phyloP scores from a whole-genome alignment of 2,797 vertebrate species.

The Spinus olivaceus region DNA sequence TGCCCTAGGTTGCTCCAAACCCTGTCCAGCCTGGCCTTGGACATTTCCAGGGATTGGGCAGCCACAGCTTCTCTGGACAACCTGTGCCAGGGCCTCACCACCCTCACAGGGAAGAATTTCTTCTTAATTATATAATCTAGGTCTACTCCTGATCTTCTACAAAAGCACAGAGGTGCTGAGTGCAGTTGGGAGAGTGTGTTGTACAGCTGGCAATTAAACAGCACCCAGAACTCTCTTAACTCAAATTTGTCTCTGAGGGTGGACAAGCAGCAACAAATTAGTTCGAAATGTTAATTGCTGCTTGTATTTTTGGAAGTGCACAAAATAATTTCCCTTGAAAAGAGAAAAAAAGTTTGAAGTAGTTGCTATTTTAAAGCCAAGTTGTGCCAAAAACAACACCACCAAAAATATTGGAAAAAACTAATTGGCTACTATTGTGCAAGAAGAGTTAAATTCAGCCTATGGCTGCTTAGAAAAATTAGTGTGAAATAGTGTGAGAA shows the following conservation, averaged over 20 bases:
- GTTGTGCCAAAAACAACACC: background rate
- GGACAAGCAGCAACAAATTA: background rate
- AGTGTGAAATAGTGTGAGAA: background rate
- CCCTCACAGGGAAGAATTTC: background rate
- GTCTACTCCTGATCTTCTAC: background rate
- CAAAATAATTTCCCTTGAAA: background rate
- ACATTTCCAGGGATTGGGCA: background rate
- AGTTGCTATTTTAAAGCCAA: background rate
- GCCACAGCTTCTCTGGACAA: background rate
- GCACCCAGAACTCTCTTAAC: background rate
- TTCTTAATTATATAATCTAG: background rate
- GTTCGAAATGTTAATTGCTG: background rate
- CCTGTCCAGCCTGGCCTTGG: accelerated
- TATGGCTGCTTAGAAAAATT: background rate
- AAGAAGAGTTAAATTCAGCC: background rate
- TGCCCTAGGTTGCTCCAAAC: background rate
- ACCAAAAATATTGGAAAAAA: background rate
- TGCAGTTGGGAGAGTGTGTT: background rate
- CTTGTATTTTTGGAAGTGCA: background rate
- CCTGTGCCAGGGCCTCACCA: background rate
- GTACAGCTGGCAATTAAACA: background rate
- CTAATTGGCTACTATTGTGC: background rate
- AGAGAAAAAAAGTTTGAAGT: background rate
- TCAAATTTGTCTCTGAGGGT: background rate
- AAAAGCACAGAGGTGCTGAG: background rate